phyloP scores from a whole-genome alignment of 2,113 vertebrate species.

The Oxyura jamaicensis region DNA sequence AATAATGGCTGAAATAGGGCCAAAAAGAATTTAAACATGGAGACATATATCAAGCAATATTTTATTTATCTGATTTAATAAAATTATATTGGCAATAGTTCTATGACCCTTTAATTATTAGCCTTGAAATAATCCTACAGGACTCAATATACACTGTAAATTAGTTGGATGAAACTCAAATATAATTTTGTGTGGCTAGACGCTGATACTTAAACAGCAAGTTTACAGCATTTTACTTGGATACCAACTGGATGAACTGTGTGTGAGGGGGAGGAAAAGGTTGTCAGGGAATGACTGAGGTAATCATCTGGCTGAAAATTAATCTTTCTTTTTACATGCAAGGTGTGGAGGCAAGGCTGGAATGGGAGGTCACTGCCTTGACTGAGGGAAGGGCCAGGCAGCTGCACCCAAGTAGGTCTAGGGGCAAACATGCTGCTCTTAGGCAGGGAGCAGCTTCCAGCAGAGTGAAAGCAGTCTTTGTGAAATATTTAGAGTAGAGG shows the following conservation, averaged over 20 bases:
- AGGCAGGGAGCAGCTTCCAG: accelerated
- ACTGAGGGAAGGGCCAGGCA: background rate
- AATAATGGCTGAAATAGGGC: background rate
- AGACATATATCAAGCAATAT: background rate
- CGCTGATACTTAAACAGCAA: background rate
- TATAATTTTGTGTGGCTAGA: background rate
- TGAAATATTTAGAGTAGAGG: background rate
- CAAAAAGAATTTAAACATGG: background rate
- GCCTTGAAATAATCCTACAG: background rate
- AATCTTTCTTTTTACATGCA: background rate
- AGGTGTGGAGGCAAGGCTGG: background rate
- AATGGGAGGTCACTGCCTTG: background rate
- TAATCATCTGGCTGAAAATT: background rate
- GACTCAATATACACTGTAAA: background rate
- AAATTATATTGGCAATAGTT: background rate
- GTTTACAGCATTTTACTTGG: background rate
- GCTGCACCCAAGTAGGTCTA: background rate
- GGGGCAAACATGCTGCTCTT: accelerated
- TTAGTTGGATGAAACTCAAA: background rate
- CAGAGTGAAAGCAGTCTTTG: background rate
- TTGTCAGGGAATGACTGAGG: background rate
- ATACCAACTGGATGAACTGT: background rate
- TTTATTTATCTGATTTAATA: background rate
- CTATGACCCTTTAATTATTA: background rate
- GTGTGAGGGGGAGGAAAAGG: background rate